Base-by-base conservation (phyloP, 2,797 vertebrate species). In the Myotis findleyi region DNA sequence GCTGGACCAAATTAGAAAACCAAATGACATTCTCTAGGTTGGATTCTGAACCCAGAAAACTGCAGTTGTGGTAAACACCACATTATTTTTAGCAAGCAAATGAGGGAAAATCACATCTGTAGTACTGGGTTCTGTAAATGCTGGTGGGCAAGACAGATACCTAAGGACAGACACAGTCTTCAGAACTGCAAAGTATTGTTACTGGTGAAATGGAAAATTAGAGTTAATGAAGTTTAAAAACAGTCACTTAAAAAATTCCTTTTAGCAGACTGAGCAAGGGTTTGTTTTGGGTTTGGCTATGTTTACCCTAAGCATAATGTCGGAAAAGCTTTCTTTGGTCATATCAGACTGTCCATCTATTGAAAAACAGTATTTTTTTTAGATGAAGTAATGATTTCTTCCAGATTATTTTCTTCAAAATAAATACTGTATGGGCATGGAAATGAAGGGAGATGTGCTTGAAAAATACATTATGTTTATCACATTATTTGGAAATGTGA, bases 1-100 rank as follows among this genome's bases (percentile, higher is more conserved):
- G 68, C 49, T 94, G 84, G 44, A 76, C 16, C 9, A 79, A 95
- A 96, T 96, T 93, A 97, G 72, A 85, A 95, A 96, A 76, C 55
- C 41, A 91, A 81, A 88, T 72, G 20, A 80, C 88, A 93, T 79
- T 85, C 57, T 89, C 12, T 69, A 57, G 72, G 51, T 87, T 94
- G n/a, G 69, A 4, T 87, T 95, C 62, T 90, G 80, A 66, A 83
- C 51, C 36, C 36, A 75, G 47, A 91, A 82, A 53, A 69, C 25
- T 64, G 25, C 7, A 79, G 25, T 53, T 94, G 75, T 95, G 91
- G 51, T 79, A 18, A 91, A 68, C n/a, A 81, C 27, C 38, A 66
- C 49, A 49, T 90, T 82, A 44, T 73, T 91, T 90, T 82, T 62
- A 77, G 89, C 41, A 82, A 96, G 7, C 8, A 36, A 87, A 89